A percentile compares a stretch with the other conserved stretches of the same genome.
Evolutionary conservation across 1,140 invertebrate species (phyloP).

Genomic region (Physella acuta): DNA sequence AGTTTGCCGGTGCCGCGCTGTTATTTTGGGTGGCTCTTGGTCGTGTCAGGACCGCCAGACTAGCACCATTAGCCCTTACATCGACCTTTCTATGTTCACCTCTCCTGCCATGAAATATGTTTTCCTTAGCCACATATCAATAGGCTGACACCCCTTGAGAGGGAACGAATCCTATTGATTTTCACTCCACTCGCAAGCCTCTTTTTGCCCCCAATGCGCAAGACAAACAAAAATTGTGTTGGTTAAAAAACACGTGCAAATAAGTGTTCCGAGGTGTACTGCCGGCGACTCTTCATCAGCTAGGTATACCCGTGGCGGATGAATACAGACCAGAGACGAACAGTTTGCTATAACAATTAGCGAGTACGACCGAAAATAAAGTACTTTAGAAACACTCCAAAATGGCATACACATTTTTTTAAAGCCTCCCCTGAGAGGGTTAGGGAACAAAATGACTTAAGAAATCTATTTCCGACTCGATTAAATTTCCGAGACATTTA

Average conservation of each 20-base stretch:
- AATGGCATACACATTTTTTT: too few relatives aligned
- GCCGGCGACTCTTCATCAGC: constrained; percentile 9
- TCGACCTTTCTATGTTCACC: constrained; percentile 21
- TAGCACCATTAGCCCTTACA: constrained; percentile 16
- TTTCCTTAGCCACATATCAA: constrained; percentile 22
- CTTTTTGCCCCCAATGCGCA: neutral
- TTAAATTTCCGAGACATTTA: too few relatives aligned
- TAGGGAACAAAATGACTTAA: too few relatives aligned
- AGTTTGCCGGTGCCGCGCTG: constrained; percentile 15
- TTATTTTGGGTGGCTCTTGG: constrained; percentile 20
- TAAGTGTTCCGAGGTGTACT: constrained; percentile 11
- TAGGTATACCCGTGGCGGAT: constrained; percentile 14
- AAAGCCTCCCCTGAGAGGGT: too few relatives aligned
- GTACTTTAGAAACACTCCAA: too few relatives aligned
- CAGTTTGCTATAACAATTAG: constrained; percentile 16
- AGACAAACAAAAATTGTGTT: constrained; percentile 25
- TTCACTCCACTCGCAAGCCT: constrained; percentile 14
- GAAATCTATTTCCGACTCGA: too few relatives aligned
- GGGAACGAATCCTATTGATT: constrained; percentile 16
- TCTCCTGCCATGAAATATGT: constrained; percentile 23
- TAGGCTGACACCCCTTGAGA: constrained; percentile 23
- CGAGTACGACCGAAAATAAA: constrained; percentile 1
- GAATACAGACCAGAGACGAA: neutral
- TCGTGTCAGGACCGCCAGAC: constrained; percentile 18
- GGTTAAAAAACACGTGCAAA: constrained; percentile 24